Percentiles rank a stretch among this genome's conserved stretches.
Conservation (phyloP, 2,113 vertebrate genomes). For the Microtus ochrogaster region DNA sequence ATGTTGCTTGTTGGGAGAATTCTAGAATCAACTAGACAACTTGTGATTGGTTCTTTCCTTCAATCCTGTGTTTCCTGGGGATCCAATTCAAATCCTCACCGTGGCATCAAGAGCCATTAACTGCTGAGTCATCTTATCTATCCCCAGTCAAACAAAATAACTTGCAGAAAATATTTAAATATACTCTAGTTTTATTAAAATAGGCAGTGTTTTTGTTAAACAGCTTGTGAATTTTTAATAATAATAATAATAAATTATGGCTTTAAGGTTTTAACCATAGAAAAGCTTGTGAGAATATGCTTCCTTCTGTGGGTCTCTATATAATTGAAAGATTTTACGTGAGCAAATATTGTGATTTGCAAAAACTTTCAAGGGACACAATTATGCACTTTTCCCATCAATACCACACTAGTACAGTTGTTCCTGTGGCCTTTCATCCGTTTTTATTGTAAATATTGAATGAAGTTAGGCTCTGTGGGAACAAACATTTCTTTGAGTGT, state of each 20-base stretch:
- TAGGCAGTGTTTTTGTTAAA: slow-evolving; percentile 42
- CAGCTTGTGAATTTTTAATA: slow-evolving; percentile 57
- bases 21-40: not conserved
- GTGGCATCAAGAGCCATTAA: not conserved
- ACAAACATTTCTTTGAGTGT: slow-evolving; percentile 69
- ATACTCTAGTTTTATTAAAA: slow-evolving; percentile 14
- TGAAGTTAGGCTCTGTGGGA: slow-evolving; percentile 77
- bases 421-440: slow-evolving; percentile 71
- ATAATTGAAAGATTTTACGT: slow-evolving; percentile 83
- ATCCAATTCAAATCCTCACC: not conserved
- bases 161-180: not conserved
- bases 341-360: slow-evolving; percentile 79
- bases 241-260: slow-evolving; percentile 76
- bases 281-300: slow-evolving; percentile 75
- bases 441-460: slow-evolving; percentile 82
- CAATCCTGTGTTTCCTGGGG: not conserved
- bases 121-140: not conserved
- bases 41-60: not conserved
- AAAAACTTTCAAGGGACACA: slow-evolving; percentile 83
- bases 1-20: not conserved
- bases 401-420: slow-evolving; percentile 59
- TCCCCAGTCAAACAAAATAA: not conserved
- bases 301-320: slow-evolving; percentile 67
- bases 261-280: slow-evolving; percentile 70
- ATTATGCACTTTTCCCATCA: slow-evolving; percentile 75